Conservation (phyloP, 2,113 vertebrate genomes). For the Eclectus roratus region DNA sequence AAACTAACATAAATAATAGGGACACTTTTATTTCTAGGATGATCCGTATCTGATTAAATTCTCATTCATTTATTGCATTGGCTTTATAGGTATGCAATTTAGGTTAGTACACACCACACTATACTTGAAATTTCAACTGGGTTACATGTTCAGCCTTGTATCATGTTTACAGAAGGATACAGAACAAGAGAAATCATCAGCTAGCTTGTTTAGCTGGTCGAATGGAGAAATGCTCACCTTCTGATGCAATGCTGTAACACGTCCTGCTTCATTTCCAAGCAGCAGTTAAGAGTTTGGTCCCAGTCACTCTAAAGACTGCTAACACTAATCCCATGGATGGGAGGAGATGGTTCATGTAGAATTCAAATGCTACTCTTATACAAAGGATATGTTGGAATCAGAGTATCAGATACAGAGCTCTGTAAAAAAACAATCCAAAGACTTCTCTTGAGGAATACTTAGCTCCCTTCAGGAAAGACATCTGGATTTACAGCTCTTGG, state of each 20-base stretch:
- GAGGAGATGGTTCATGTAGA: not conserved
- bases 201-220: not conserved
- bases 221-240: not conserved
- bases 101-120: not conserved
- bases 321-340: not conserved
- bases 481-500: not conserved
- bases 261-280: not conserved
- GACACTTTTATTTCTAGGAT: not conserved
- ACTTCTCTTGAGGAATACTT: not conserved
- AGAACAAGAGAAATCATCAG: not conserved
- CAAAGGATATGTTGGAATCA: not conserved
- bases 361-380: not conserved
- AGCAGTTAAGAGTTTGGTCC: not conserved
- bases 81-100: not conserved
- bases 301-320: not conserved
- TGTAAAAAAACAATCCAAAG: not conserved
- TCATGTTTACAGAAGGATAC: not conserved
- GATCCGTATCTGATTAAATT: not conserved
- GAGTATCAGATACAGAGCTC: not conserved
- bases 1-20: not conserved
- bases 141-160: not conserved
- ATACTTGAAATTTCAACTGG: not conserved
- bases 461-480: not conserved
- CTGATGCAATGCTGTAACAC: accelerated
- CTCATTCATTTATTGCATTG: not conserved